Base-by-base conservation (phyloP, 1,140 invertebrate species). In the Pachyrhynchus sulphureomaculatus region DNA sequence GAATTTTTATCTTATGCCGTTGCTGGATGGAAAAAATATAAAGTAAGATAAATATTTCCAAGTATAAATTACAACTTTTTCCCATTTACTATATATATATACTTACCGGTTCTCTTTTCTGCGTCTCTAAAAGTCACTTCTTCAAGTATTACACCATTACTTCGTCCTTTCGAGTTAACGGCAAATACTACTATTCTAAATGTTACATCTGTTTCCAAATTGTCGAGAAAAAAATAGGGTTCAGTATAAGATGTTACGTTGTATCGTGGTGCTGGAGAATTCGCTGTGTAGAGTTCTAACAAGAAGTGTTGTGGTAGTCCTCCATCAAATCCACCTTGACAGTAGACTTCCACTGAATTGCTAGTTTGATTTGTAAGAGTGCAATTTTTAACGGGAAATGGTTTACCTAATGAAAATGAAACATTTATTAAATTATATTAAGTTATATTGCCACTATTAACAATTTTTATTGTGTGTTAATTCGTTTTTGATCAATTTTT, bases 261-360 rank as follows among this genome's bases (percentile, higher is more conserved):
- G 65, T 84, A 84, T 21, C 85, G 76, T 10, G 84, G 83, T 52
- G 77, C 71, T 12, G 64, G 74, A 64, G 76, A 83, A 57, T 77
- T 81, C 49, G 76, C 80, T 62, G 82, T 82, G 77, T 87, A 91
- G 6, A 92, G 81, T 74, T 92, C 89, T n/a, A 92, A 80, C 17
- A 90, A 76, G 74, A 92, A 92, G 62, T 81, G 80, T 77, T 93
- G 91, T 20, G 88, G 86, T 48, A 92, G 81, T 39, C 91, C 91
- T n/a, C 91, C 91, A 74, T 92, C 90, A 75, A 90, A 91, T 21
- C 89, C 89, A 6, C 88, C 77, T 57, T 86, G 80, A 73, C 91
- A 93, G 12, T 75, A 77, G 15, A 93, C 85, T 68, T 89, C 86
- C 15, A 91, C 86, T 8, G 85, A 87, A 47, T 82, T 88, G 64